Evolutionary conservation across 2,113 vertebrate species (phyloP), one percentile per base, ranked within the genome.

Genomic region (Laticauda colubrina): DNA sequence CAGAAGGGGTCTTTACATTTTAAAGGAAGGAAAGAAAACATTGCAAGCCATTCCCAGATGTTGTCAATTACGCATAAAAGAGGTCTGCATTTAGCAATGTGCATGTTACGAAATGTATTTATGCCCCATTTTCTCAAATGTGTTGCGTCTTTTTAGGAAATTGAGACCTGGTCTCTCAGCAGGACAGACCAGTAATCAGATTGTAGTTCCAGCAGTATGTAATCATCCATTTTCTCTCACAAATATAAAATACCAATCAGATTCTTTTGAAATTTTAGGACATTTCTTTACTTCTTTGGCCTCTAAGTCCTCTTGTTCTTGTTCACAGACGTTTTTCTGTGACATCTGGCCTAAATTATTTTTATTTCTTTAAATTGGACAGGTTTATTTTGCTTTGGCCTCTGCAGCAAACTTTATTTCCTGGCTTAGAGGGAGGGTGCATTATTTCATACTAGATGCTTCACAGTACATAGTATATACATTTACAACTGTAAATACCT

Each of bases 101-200:
- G 55, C 51, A 1, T 90, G 29, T 92, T 94, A 87, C 86, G 51
- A 87, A 94, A 94, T 87, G 34, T 57, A 75, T 86, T 57, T 64
- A 15, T 92, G 57, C 89, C 87, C 26, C 88, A 75, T 48, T 93
- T 93, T 93, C 51, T 93, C 34, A 88, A 89, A 86, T 87, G 54
- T 92, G 89, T 90, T 94, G 81, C 87, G 11, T 75, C 89, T 59
- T 90, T 95, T 97, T 98, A 97, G 97, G 91, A 97, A 95, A 69
- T 94, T 96, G 93, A 94, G 94, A 93, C 96, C 96, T 94, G 95
- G 88, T 96, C 94, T 96, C 93, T 96, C 95, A 51, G 97, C 97
- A 95, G 96, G 96, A 96, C 97, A 97, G 89, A 97, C 97, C 95
- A 98, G 97, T 98, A 98, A 98, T 97, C 98, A 98, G 96, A 98